Percentiles rank a stretch among this genome's conserved stretches.
phyloP scores from a whole-genome alignment of 1,140 invertebrate genomes.

The Drosophila virilis region DNA sequence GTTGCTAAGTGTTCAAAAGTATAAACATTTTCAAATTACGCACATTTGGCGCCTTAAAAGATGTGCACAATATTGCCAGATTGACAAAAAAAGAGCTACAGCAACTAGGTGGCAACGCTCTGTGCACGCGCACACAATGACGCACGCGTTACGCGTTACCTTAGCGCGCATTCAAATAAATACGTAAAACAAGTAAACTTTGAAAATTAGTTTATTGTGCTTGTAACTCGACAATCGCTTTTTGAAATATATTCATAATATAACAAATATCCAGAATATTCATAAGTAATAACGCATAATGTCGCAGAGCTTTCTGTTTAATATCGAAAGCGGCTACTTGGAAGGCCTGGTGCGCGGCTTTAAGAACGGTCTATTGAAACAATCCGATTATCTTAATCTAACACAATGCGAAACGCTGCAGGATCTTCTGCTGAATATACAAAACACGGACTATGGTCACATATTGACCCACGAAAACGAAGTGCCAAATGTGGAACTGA shows the following conservation, averaged over 20 bases:
- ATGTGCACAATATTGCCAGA: neutral
- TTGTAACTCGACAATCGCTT: neutral
- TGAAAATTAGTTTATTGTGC: neutral
- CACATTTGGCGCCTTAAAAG: neutral
- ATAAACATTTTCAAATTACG: neutral
- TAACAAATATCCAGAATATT: neutral
- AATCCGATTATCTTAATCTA: constrained; percentile 98
- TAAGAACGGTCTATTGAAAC: constrained; percentile 98
- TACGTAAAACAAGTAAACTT: neutral
- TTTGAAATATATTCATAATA: neutral
- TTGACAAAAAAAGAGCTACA: neutral
- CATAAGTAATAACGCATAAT: constrained; percentile 14
- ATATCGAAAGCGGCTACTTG: constrained; percentile 98
- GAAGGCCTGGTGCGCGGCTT: constrained; percentile 99
- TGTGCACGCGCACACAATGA: neutral
- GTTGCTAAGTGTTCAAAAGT: neutral
- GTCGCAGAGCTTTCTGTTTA: constrained; percentile 83
- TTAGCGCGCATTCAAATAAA: constrained; percentile 7
- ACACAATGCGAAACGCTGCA: constrained; percentile 99
- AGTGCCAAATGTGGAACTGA: constrained; percentile 95
- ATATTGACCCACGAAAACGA: constrained; percentile 98
- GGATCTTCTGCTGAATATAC: constrained; percentile 99
- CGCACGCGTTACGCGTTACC: neutral
- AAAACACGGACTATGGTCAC: constrained; percentile 99
- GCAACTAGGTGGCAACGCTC: constrained; percentile 3